Conservation (phyloP, 2,113 vertebrate genomes). For the Platanista minor region DNA sequence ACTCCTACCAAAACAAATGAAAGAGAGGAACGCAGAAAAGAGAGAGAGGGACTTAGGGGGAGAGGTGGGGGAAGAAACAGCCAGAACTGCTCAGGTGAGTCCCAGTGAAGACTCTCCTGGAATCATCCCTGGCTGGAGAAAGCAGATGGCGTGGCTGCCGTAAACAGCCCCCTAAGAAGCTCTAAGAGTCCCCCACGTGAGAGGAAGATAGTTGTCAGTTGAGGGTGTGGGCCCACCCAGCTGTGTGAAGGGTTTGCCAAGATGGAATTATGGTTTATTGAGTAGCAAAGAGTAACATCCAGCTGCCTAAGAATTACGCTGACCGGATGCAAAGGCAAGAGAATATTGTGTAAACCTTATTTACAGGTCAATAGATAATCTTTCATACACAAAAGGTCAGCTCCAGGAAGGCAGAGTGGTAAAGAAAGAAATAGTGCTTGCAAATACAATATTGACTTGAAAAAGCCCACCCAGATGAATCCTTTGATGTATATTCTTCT, state of each 20-base stretch:
- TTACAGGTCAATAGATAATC: slow-evolving; percentile 67
- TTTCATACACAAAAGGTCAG: slow-evolving; percentile 54
- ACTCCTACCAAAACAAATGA: neutral
- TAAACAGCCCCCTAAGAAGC: neutral
- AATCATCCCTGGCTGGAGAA: neutral
- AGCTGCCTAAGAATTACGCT: slow-evolving; percentile 44
- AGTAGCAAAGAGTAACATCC: slow-evolving; percentile 33
- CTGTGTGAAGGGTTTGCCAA: slow-evolving; percentile 25
- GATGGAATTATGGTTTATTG: slow-evolving; percentile 47
- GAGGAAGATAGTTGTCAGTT: neutral
- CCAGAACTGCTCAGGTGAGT: neutral
- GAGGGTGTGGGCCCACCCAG: neutral
- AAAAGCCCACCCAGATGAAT: slow-evolving; percentile 25
- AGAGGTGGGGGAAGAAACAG: neutral
- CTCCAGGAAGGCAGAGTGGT: slow-evolving; percentile 16
- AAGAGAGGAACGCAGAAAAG: neutral
- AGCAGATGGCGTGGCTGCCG: neutral
- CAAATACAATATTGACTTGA: slow-evolving; percentile 44
- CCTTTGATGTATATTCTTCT: slow-evolving; percentile 53
- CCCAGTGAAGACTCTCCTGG: neutral
- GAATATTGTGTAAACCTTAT: slow-evolving; percentile 54
- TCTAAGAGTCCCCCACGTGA: neutral
- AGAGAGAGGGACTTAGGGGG: neutral
- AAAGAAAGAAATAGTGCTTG: slow-evolving; percentile 43
- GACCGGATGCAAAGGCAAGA: slow-evolving; percentile 41